Evolutionary conservation across 2,797 vertebrate species (phyloP).

Genomic region (Cetoscarus ocellatus): DNA sequence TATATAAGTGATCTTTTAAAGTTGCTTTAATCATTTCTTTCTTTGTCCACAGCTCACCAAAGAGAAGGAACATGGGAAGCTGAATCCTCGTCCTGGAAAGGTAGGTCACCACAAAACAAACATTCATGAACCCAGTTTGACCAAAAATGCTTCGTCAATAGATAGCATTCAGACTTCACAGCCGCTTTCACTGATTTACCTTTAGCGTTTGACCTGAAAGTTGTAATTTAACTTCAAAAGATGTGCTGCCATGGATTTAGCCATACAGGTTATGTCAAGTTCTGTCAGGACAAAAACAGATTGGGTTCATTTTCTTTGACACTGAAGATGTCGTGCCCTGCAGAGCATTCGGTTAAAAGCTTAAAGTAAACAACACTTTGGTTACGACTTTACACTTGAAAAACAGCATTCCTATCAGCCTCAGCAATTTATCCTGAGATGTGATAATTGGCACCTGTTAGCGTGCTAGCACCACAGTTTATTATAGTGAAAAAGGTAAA

Average conservation of each 20-base stretch:
- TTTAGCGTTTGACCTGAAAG: neutral
- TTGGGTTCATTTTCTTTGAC: neutral
- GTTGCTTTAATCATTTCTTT: neutral
- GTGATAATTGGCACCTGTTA: neutral
- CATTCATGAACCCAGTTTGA: neutral
- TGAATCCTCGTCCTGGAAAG: constrained; percentile 94
- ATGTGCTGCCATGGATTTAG: neutral
- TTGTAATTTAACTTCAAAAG: too few relatives aligned
- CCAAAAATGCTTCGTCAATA: neutral
- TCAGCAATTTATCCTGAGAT: neutral
- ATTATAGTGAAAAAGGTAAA: too few relatives aligned
- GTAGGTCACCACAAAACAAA: constrained; percentile 75
- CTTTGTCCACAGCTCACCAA: constrained; percentile 81
- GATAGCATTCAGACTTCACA: neutral
- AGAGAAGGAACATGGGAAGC: constrained; percentile 87
- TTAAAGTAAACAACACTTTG: neutral
- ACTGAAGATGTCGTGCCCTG: too few relatives aligned
- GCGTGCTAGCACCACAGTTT: neutral
- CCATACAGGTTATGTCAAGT: neutral
- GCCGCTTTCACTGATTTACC: constrained; percentile 9
- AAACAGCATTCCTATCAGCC: neutral
- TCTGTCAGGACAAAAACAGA: neutral
- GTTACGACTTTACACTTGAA: neutral
- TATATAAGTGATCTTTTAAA: too few relatives aligned
- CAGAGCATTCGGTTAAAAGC: neutral